Percentiles rank a stretch among this genome's conserved stretches.
phyloP scores from a whole-genome alignment of 2,888 invertebrate genomes.

The Cantharis rustica region DNA sequence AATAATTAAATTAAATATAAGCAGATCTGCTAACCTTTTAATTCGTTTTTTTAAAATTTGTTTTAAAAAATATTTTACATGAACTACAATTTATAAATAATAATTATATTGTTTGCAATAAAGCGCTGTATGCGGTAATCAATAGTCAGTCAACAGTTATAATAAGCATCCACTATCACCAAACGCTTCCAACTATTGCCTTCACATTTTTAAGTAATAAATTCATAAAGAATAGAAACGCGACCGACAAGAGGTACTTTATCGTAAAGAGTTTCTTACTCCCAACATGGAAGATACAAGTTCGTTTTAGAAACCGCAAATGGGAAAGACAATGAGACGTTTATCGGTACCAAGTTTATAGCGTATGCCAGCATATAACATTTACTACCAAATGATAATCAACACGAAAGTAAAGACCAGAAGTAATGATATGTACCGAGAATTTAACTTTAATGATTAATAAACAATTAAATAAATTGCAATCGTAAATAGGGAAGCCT shows the following conservation, averaged over 20 bases:
- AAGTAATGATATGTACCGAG: neutral
- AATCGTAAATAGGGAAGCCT: neutral
- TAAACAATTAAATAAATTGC: neutral
- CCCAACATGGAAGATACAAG: conserved; percentile 38
- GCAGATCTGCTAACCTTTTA: neutral
- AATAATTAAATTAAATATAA: neutral
- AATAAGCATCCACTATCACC: neutral
- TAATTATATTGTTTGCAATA: neutral
- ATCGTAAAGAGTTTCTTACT: conserved; percentile 10
- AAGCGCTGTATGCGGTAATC: neutral
- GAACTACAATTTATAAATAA: no score
- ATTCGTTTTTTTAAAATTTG: neutral
- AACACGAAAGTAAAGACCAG: conserved; percentile 17
- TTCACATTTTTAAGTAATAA: neutral
- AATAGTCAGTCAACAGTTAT: neutral
- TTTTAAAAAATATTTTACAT: no score
- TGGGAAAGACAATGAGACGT: conserved; percentile 35
- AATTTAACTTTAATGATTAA: neutral
- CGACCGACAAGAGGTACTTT: conserved; percentile 18
- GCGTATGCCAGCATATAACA: conserved; percentile 24
- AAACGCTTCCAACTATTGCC: neutral
- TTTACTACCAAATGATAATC: conserved; percentile 23
- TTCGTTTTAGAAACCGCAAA: conserved; percentile 32
- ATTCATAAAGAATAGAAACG: neutral
- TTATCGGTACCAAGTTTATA: conserved; percentile 28